Conservation (phyloP, 2,797 vertebrate species). For the Artibeus lituratus region DNA sequence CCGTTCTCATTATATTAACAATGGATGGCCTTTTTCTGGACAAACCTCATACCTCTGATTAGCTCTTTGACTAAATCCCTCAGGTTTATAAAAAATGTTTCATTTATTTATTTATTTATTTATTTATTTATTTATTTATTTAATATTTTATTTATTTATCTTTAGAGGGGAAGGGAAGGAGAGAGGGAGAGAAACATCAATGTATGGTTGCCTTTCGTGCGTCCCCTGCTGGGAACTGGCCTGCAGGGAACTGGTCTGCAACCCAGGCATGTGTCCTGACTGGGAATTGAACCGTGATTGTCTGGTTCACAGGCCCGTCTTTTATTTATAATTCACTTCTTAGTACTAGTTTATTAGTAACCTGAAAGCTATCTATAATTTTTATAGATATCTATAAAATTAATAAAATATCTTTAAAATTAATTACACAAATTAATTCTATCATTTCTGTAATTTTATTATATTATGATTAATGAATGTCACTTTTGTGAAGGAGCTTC, state of each 20-base stretch:
- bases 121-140: no score
- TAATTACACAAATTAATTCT: not conserved
- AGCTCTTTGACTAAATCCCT: not conserved
- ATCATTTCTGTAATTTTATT: not conserved
- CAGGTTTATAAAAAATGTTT: not conserved
- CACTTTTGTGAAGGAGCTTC: not conserved
- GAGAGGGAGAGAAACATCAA: no score
- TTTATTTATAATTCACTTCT: not conserved
- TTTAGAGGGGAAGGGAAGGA: no score
- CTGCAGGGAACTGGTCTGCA: no score
- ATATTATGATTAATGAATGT: not conserved
- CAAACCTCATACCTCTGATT: not conserved
- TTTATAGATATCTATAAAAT: no score
- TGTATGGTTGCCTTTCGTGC: no score
- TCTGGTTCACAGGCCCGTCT: no score
- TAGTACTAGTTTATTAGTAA: not conserved
- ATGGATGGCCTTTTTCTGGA: not conserved
- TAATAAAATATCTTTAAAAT: no score
- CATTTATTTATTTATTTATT: not conserved
- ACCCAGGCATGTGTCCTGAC: no score
- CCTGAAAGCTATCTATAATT: not conserved
- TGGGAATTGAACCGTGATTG: no score
- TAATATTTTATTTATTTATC: no score
- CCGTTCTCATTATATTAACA: not conserved
- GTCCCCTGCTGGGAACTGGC: no score